Conservation (phyloP, 2,113 vertebrate species). For the Sinocyclocheilus grahami region DNA sequence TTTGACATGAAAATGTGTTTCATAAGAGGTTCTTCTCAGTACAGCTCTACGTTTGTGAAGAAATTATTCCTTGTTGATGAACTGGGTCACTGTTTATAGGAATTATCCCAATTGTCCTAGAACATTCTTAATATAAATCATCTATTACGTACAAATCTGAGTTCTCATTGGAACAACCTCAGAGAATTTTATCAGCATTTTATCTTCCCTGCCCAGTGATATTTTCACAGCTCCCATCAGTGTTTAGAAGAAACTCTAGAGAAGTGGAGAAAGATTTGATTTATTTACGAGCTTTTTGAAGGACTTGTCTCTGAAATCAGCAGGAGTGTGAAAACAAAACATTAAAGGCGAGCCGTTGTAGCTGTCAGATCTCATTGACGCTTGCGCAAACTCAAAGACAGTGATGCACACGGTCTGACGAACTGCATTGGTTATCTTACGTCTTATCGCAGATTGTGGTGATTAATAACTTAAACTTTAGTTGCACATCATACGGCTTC, state of each 20-base stretch:
- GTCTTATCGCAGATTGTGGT: neutral
- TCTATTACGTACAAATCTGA: neutral
- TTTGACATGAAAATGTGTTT: conserved; percentile 2
- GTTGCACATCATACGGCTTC: neutral
- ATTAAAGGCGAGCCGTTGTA: neutral
- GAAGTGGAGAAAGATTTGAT: neutral
- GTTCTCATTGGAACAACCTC: neutral
- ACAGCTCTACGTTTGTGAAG: conserved; percentile 1
- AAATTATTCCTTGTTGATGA: conserved; percentile 15
- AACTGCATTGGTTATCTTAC: neutral
- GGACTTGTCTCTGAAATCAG: neutral
- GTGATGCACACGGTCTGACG: neutral
- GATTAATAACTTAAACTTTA: neutral
- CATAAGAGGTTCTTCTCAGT: conserved; percentile 16
- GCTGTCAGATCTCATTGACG: neutral
- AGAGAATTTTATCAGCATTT: neutral
- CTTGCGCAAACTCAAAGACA: neutral
- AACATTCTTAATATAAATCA: neutral
- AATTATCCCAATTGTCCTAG: conserved; percentile 11
- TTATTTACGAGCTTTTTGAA: neutral
- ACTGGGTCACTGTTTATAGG: conserved; percentile 7
- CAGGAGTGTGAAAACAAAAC: neutral
- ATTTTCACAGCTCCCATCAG: neutral
- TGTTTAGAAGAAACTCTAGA: neutral
- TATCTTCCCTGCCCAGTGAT: neutral